Evolutionary conservation across 2,888 invertebrate genomes (phyloP), one percentile per base, ranked within the genome.

Genomic region (Tethea ocularis): DNA sequence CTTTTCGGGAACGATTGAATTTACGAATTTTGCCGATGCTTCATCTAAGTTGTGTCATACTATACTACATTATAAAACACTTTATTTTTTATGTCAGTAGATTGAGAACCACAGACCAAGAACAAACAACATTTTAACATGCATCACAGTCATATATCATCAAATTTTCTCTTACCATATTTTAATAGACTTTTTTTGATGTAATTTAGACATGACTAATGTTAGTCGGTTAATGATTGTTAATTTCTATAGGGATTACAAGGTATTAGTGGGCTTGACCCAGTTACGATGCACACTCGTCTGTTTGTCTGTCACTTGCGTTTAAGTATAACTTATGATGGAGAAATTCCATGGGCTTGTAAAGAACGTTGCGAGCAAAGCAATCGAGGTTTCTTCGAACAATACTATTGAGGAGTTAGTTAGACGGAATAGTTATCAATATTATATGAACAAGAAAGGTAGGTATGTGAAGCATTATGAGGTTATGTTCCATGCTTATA

Each of bases 161-260:
- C 52, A 63, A 80, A 80, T 72, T 76, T 78, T 71, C 66, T 72
- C 68, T 67, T 59, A 57, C 22, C 46, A 20, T 46, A 46, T 1
- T 20, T 56, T 55, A 57, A 62, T 59, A 67, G 66, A 68, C 58
- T 62, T 62, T 61, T 68, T 63, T 71, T 64, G 60, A 67, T 72
- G 69, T 83, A 79, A 78, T 84, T 81, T 78, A 65, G 66, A 66
- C 63, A 69, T 84, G 82, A 83, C 67, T 77, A 73, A 81, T 78
- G 68, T 59, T 59, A 61, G 64, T 56, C 71, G 77, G 75, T 82
- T 84, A 82, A 84, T 86, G 77, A 82, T 82, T 78, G 82, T 82
- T 83, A 82, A 84, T 86, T 84, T 86, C 79, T 80, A 78, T 76
- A 69, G 65, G 86, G 89, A 89, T 89, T 86, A 86, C 85, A 85